Conservation (phyloP, 2,797 vertebrate species). For the Myotis myotis region DNA sequence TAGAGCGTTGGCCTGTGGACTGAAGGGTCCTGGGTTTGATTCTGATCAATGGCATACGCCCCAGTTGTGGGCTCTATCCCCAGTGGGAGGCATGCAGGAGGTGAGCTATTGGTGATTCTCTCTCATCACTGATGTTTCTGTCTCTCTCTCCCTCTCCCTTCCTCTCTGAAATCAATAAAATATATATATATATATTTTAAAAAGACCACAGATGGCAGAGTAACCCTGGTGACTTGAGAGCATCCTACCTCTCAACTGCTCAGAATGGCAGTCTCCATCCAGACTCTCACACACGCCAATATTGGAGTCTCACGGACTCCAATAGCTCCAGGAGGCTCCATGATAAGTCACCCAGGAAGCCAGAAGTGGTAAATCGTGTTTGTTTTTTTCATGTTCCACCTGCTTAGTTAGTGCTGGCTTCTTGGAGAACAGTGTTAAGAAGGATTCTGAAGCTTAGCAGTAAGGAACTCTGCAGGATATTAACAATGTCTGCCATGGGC, state of each 20-base stretch:
- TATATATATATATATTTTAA: too few relatives aligned
- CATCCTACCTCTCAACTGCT: background rate
- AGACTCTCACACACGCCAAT: background rate
- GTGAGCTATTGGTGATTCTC: too few relatives aligned
- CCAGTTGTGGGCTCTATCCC: too few relatives aligned
- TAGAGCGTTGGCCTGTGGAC: too few relatives aligned
- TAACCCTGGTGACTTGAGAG: background rate
- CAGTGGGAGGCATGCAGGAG: too few relatives aligned
- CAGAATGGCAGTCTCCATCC: background rate
- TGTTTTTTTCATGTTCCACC: background rate
- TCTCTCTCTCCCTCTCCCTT: too few relatives aligned
- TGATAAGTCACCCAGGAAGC: background rate
- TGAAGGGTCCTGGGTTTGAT: too few relatives aligned
- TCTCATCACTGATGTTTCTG: too few relatives aligned
- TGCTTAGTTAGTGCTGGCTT: background rate
- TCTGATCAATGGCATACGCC: too few relatives aligned
- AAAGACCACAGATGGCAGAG: background rate
- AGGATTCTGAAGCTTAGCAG: too few relatives aligned
- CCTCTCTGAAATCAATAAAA: too few relatives aligned
- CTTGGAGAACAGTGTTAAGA: too few relatives aligned
- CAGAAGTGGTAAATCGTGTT: background rate
- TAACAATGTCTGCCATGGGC: background rate
- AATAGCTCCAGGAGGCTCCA: background rate
- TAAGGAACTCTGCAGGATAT: background rate
- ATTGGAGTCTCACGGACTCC: background rate